Evolutionary conservation across 2,113 vertebrate species (phyloP), one percentile per base, ranked within the genome.

Genomic region (Erpornis zantholeuca): DNA sequence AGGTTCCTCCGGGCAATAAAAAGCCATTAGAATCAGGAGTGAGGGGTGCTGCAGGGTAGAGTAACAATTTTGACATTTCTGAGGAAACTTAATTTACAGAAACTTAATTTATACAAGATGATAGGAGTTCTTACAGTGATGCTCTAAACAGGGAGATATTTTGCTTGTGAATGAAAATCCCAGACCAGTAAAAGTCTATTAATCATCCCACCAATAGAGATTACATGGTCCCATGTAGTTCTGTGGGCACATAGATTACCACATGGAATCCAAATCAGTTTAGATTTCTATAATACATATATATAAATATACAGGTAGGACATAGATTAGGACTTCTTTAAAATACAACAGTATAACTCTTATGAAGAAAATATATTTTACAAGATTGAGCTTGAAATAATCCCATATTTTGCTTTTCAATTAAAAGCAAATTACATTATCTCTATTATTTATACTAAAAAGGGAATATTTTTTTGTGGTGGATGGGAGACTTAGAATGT

Each of bases 1-100:
- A 11, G 75, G 36, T 80, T 95, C 94, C 88, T 96, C 42, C 23
- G 83, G 90, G 82, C 84, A 92, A 75, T 82, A 71, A 90, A 69
- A 93, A 70, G 14, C 25, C 19, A 66, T 86, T 82, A 54, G 45
- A 90, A 84, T 31, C 18, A 24, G 31, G 60, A 71, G n/a, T 45
- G 29, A 44, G 38, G 16, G 18, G 35, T 2, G 3, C 16, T 22
- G 4, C 27, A 16, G 18, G 20, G 15, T 12, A 79, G 24, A 10
- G 29, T 70, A 71, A 64, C 20, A 69, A 36, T 86, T 90, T 72
- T 88, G 50, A 59, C 61, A 76, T 17, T 33, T 83, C 38, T n/a
- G 29, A 88, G 16, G 61, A 65, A 90, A 65, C 42, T 84, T 72
- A 33, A 63, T 94, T 82, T 76, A 56, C 47, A 29, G 25, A 52